These are phyloP conservation scores for Ridgeia piscesae DNA, from an alignment of 1,140 invertebrate genomes.

Conservation along the genomic window DNA sequence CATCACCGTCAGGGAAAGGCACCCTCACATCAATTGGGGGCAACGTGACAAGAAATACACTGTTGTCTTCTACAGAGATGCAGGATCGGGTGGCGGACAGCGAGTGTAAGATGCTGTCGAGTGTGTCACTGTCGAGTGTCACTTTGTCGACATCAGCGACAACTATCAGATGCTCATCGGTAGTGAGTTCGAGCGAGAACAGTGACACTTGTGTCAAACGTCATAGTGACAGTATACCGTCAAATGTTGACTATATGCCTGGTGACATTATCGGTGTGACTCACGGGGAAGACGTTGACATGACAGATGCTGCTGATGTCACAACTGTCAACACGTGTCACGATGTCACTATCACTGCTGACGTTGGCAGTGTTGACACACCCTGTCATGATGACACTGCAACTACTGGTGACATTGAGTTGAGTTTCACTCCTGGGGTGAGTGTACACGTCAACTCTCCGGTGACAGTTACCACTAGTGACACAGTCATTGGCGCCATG, in stretches of 20 bases:
- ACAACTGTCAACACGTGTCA: background rate
- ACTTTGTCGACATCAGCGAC: background rate
- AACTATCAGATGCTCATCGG: background rate
- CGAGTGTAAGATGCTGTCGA: background rate
- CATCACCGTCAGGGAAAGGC: background rate
- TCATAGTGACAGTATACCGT: background rate
- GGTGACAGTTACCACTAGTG: background rate
- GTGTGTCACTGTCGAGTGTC: background rate
- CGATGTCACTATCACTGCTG: background rate
- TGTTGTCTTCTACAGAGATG: background rate
- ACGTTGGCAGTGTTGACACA: too few species aligned
- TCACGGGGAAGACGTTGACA: background rate
- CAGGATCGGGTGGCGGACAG: background rate
- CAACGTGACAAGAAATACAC: background rate
- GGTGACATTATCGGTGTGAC: background rate
- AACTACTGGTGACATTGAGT: background rate
- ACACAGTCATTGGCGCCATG: background rate
- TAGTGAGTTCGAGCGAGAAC: background rate
- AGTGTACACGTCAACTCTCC: background rate
- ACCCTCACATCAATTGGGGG: background rate
- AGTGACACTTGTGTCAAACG: background rate
- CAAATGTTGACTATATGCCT: background rate
- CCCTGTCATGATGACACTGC: too few species aligned
- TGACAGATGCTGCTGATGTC: background rate
- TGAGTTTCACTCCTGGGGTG: background rate